phyloP scores from a whole-genome alignment of 35 echinoderm and acorn worm genomes.

The Antedon bifida region DNA sequence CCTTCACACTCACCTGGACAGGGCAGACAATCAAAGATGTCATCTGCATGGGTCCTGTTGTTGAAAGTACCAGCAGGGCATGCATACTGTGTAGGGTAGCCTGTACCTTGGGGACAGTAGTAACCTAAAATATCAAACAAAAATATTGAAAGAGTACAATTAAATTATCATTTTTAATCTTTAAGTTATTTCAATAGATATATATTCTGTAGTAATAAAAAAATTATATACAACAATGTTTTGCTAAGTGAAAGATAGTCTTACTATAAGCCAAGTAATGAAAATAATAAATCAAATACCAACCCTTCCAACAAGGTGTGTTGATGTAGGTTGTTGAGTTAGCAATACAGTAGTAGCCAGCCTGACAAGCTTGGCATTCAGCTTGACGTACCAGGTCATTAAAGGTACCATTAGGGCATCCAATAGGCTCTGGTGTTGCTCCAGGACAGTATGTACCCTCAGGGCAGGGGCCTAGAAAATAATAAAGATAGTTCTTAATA shows the following conservation, averaged over 20 bases:
- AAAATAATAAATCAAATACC: too few relatives aligned
- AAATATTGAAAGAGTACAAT: background rate
- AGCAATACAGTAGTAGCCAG: constrained; percentile 77
- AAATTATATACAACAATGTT: too few relatives aligned
- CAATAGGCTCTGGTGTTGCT: constrained; percentile 60
- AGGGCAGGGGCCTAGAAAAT: constrained; percentile 62
- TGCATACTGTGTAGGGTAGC: constrained; percentile 63
- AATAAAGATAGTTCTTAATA: background rate
- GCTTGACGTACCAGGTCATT: constrained; percentile 69
- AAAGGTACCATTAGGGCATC: constrained; percentile 69
- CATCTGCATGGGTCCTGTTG: constrained; percentile 60
- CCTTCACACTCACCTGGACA: constrained; percentile 49
- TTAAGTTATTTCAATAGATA: too few relatives aligned
- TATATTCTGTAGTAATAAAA: too few relatives aligned
- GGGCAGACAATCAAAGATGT: constrained; percentile 68
- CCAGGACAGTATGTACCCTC: constrained; percentile 90
- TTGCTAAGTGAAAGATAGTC: too few relatives aligned
- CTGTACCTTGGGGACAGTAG: constrained; percentile 70
- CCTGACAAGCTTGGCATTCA: constrained; percentile 38
- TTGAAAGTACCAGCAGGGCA: constrained; percentile 89
- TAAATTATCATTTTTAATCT: too few relatives aligned
- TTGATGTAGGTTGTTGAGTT: constrained; percentile 77
- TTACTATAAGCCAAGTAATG: too few relatives aligned
- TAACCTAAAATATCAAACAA: constrained; percentile 36
- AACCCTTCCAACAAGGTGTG: constrained; percentile 68